Conservation (phyloP, 2,888 invertebrate species). For the Morinoia aosen region DNA sequence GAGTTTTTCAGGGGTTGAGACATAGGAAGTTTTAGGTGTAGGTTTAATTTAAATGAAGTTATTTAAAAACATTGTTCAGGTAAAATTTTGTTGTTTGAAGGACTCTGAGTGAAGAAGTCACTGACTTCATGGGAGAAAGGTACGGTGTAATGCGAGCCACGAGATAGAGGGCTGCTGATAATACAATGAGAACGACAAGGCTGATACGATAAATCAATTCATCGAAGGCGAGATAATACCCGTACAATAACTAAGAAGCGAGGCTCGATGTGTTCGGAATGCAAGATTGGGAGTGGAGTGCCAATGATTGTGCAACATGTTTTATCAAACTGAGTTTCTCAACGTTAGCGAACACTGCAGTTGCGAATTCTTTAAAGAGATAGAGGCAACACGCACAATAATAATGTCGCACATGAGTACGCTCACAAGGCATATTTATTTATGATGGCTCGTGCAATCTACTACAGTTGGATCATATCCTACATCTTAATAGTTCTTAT, state of each 20-base stretch:
- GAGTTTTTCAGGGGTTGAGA: no score
- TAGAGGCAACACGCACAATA: not conserved
- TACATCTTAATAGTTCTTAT: not conserved
- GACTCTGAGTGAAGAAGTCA: not conserved
- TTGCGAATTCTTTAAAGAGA: not conserved
- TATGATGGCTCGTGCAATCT: not conserved
- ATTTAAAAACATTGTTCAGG: no score
- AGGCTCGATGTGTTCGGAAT: not conserved
- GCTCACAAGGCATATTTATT: not conserved
- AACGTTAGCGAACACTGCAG: not conserved
- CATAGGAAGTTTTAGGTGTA: no score
- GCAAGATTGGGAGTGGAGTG: not conserved
- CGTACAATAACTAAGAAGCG: not conserved
- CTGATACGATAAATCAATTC: not conserved
- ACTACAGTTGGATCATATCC: not conserved
- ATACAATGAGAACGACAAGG: not conserved
- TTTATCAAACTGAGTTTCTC: not conserved
- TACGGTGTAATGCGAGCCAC: not conserved
- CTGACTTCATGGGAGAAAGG: not conserved
- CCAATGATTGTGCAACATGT: not conserved
- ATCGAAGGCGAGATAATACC: not conserved
- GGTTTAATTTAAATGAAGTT: no score
- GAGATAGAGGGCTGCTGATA: not conserved
- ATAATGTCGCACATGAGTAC: not conserved
- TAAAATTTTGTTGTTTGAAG: no score